Conservation (phyloP, 2,797 vertebrate species). For the Poeciliopsis gracilis region DNA sequence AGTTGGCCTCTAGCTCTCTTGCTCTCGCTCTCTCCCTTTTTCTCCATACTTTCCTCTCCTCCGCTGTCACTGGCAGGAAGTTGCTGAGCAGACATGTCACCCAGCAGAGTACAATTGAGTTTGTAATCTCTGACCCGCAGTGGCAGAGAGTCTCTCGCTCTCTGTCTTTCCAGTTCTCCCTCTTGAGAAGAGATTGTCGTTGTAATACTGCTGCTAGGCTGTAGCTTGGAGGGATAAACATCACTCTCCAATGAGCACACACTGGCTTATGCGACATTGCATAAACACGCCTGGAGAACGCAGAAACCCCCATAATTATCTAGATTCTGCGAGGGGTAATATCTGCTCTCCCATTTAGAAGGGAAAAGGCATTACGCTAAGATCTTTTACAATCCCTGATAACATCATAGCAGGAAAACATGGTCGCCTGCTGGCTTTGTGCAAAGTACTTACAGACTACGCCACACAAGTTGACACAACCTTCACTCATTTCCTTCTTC, state of each 20-base stretch:
- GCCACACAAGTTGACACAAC: constrained; percentile 35
- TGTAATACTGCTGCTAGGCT: constrained; percentile 54
- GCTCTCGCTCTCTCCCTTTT: not conserved
- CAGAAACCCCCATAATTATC: constrained; percentile 47
- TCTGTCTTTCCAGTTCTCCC: constrained; percentile 46
- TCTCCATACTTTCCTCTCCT: constrained; percentile 56
- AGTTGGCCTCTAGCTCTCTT: constrained; percentile 24
- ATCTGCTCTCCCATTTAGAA: constrained; percentile 36
- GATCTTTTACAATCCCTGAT: constrained; percentile 31
- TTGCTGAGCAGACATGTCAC: constrained; percentile 72
- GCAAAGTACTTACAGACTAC: constrained; percentile 52
- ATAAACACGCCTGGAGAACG: constrained; percentile 49
- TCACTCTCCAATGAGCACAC: constrained; percentile 53
- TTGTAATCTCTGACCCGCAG: constrained; percentile 76
- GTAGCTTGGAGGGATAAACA: constrained; percentile 56
- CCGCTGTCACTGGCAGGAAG: constrained; percentile 67
- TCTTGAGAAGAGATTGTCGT: constrained; percentile 69
- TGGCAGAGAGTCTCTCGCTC: constrained; percentile 57
- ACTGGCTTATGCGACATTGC: constrained; percentile 50
- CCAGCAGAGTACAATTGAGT: constrained; percentile 70
- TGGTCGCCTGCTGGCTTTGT: constrained; percentile 37
- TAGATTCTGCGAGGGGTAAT: constrained; percentile 41
- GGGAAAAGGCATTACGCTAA: constrained; percentile 39
- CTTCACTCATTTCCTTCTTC: constrained; percentile 64
- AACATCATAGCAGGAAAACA: constrained; percentile 42